Evolutionary conservation across 2,888 invertebrate genomes (phyloP).

Genomic region (Machimus atricapillus): DNA sequence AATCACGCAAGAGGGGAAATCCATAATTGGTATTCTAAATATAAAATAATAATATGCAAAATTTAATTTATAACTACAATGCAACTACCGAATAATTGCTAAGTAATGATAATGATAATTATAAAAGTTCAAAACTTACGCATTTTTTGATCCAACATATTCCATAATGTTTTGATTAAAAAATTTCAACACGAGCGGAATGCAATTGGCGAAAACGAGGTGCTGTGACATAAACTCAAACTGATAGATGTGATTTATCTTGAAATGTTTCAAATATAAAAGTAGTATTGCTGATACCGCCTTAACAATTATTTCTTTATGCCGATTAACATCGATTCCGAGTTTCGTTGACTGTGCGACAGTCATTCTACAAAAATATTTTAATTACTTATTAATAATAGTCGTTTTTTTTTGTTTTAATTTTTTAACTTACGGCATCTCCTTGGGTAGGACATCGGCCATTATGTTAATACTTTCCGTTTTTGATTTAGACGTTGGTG

Average conservation of each 20-base stretch:
- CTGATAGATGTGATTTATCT: constrained; percentile 96
- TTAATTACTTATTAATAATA: too few relatives aligned
- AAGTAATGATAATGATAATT: too few relatives aligned
- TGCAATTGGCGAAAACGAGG: constrained; percentile 98
- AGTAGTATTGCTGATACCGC: constrained; percentile 90
- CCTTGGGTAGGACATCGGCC: constrained; percentile 96
- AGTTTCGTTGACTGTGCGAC: constrained; percentile 93
- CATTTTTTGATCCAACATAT: constrained; percentile 93
- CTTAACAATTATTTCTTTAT: constrained; percentile 98
- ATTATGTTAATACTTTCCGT: constrained; percentile 98
- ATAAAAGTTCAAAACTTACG: constrained; percentile 62
- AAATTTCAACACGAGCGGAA: constrained; percentile 96
- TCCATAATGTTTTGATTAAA: constrained; percentile 97
- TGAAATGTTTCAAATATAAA: constrained; percentile 94
- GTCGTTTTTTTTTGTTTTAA: too few relatives aligned
- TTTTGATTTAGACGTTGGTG: constrained; percentile 98
- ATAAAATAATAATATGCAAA: too few relatives aligned
- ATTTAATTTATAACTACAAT: too few relatives aligned
- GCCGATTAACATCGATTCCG: constrained; percentile 96
- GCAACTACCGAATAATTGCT: too few relatives aligned
- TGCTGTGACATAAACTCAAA: constrained; percentile 99
- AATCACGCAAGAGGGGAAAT: constrained; percentile 95
- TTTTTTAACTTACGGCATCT: constrained; percentile 84
- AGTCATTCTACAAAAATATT: too few relatives aligned
- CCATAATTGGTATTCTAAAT: constrained; percentile 83